phyloP scores from a whole-genome alignment of 2,113 vertebrate genomes.

The Nyctibius bracteatus region DNA sequence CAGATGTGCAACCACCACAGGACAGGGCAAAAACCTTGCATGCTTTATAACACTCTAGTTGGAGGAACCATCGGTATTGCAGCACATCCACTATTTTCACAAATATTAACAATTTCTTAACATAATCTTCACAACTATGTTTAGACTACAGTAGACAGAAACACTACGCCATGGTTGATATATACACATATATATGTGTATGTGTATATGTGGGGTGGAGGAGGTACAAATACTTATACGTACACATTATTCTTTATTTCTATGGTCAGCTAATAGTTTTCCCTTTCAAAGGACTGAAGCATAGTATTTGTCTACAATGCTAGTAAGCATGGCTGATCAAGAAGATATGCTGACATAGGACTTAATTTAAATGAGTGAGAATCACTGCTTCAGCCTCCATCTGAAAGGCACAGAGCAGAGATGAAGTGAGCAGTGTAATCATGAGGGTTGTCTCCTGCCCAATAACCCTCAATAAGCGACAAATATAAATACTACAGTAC shows the following conservation, averaged over 20 bases:
- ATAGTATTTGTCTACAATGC: neutral
- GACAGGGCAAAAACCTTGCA: neutral
- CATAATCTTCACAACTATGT: neutral
- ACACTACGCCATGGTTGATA: neutral
- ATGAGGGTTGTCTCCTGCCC: neutral
- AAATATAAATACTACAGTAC: neutral
- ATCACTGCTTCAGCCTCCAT: neutral
- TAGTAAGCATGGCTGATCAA: neutral
- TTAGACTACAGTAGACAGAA: neutral
- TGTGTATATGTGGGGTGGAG: neutral
- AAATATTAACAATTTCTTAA: neutral
- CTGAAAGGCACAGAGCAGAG: neutral
- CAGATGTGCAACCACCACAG: neutral
- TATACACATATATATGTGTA: neutral
- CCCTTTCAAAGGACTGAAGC: neutral
- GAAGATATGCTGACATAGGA: neutral
- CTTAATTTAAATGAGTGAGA: neutral
- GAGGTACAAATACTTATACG: neutral
- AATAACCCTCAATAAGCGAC: neutral
- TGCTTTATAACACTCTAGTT: neutral
- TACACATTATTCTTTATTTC: neutral
- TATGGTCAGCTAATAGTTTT: neutral
- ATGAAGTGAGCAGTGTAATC: neutral
- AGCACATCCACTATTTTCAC: neutral
- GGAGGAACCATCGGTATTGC: neutral